Conservation (phyloP, 2,113 vertebrate genomes). For the Pao palembangensis region DNA sequence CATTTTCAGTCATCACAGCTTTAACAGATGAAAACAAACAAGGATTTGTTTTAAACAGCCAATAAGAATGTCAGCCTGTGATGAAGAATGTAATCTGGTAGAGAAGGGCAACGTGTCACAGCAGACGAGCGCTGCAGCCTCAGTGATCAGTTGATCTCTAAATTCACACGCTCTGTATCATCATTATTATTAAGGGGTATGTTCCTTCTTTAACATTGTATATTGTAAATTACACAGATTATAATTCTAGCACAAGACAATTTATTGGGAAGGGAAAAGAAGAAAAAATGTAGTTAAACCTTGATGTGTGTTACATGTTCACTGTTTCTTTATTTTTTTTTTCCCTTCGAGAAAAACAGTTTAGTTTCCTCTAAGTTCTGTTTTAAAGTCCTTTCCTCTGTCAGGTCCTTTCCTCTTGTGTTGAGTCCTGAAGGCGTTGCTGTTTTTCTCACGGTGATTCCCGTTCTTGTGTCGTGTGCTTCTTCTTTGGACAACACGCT, state of each 20-base stretch:
- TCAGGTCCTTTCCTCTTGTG: constrained; percentile 68
- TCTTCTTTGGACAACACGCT: constrained; percentile 75
- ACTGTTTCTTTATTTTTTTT: constrained; percentile 72
- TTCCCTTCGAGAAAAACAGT: constrained; percentile 63
- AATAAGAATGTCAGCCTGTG: constrained; percentile 83
- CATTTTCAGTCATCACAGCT: constrained; percentile 25
- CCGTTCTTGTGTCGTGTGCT: constrained; percentile 85
- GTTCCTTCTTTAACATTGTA: constrained; percentile 95
- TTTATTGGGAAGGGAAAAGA: constrained; percentile 80
- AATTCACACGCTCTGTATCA: constrained; percentile 85
- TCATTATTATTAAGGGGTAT: constrained; percentile 90
- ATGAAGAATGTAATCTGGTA: constrained; percentile 81
- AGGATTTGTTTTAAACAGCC: constrained; percentile 57
- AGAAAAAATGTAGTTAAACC: constrained; percentile 84
- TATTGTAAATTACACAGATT: constrained; percentile 97
- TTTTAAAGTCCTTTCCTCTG: constrained; percentile 58
- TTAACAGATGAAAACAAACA: constrained; percentile 31
- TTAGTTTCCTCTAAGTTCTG: constrained; percentile 40
- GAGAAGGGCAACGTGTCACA: constrained; percentile 82
- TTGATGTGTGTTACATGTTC: constrained; percentile 92
- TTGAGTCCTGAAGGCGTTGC: constrained; percentile 81
- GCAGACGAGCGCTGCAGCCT: constrained; percentile 79
- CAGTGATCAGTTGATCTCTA: constrained; percentile 82
- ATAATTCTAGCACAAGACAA: constrained; percentile 92
- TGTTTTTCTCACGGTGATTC: constrained; percentile 86